These are phyloP conservation scores for Dendroctonus valens DNA, from an alignment of 1,140 invertebrate genomes.

Conservation along the genomic window DNA sequence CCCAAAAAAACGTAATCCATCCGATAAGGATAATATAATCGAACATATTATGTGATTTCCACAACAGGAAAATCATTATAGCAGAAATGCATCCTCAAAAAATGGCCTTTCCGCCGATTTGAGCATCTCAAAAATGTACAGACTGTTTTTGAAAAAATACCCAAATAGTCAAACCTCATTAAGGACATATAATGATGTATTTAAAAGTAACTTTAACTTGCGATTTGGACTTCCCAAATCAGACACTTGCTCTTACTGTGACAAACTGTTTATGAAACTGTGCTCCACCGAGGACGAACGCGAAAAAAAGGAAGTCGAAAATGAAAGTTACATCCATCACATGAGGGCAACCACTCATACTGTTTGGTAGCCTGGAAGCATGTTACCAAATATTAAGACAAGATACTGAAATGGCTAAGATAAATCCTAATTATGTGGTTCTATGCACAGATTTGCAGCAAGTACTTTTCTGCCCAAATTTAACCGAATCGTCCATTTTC, in stretches of 20 bases:
- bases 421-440: slow-evolving; percentile 3
- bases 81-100: slow-evolving; percentile 18
- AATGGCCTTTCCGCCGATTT: slow-evolving; percentile 6
- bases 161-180: slow-evolving; percentile 1
- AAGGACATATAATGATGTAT: slow-evolving; percentile 12
- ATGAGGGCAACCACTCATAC: too few relatives aligned
- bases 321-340: too few relatives aligned
- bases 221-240: slow-evolving; percentile 17
- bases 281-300: neutral
- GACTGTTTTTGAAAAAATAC: slow-evolving; percentile 14
- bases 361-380: too few relatives aligned
- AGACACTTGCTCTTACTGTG: slow-evolving; percentile 19
- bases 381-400: slow-evolving; percentile 2
- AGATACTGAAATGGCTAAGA: neutral
- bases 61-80: slow-evolving; percentile 16
- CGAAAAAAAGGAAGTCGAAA: slow-evolving; percentile 1
- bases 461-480: slow-evolving; percentile 20
- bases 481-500: slow-evolving; percentile 19
- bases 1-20: slow-evolving; percentile 1
- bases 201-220: slow-evolving; percentile 20
- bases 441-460: slow-evolving; percentile 24
- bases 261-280: slow-evolving; percentile 15
- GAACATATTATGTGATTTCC: slow-evolving; percentile 12
- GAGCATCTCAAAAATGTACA: slow-evolving; percentile 11
- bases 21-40: slow-evolving; percentile 2